Evolutionary conservation across 1,140 invertebrate genomes (phyloP), one percentile per base, ranked within the genome.

Genomic region (Temnothorax longispinosus): DNA sequence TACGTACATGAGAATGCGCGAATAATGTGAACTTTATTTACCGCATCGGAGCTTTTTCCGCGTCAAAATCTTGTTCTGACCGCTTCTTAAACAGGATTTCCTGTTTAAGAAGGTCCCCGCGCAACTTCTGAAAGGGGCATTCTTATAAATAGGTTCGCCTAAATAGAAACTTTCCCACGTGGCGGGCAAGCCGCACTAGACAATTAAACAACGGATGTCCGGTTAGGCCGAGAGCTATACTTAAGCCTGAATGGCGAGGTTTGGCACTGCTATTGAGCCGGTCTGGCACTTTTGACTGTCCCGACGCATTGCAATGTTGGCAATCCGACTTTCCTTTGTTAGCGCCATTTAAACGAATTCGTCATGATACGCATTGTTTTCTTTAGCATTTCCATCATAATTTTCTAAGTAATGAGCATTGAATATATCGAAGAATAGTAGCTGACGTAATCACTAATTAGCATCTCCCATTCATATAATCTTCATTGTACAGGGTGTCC

Each of bases 201-300:
- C 92, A 93, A 93, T 93, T 93, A 93, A 93, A 92, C 89, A 92
- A 90, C 92, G 93, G 93, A 93, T 87, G 90, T 93, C 92, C 92
- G 92, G 90, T 91, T 85, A 78, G 47, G 86, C 50, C 80, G 74
- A 72, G 77, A 69, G 58, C 76, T 87, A 89, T 85, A 89, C 69
- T 86, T 84, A 86, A 85, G 88, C 86, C 89, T 90, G 91, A 93
- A 92, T 92, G 90, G 89, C 78, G 82, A 64, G 65, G 85, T 47
- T 90, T 87, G 72, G 86, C 76, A 91, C 88, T 91, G 90, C 89
- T 89, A 87, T 91, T 87, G 80, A 87, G 86, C 54, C 41, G 18
- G 69, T 74, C 54, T 84, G 80, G n/a, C 54, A 84, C 32, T 74
- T 69, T 65, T 80, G 64, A 69, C 65, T 81, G 27, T 62, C 50